phyloP scores from a whole-genome alignment of 2,797 vertebrate species.

The Neoniphon sammara region DNA sequence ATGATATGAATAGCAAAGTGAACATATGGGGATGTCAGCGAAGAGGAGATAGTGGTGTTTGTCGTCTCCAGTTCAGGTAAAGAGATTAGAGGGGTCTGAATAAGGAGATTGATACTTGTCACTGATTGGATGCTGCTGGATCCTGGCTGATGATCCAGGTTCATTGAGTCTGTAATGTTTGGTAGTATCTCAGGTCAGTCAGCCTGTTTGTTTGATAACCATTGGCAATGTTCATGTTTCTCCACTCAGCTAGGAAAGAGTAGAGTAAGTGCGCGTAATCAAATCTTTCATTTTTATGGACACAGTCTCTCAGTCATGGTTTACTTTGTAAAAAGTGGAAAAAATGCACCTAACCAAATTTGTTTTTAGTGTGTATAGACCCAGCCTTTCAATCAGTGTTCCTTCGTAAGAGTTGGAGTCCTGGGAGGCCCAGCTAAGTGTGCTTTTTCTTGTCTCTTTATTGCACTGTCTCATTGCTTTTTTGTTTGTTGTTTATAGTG shows the following conservation, averaged over 20 bases:
- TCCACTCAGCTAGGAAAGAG: neutral
- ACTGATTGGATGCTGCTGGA: slow-evolving; percentile 28
- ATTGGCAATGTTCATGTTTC: neutral
- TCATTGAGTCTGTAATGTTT: slow-evolving; percentile 10
- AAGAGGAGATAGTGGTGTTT: neutral
- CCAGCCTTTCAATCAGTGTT: neutral
- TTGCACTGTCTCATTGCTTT: too few species aligned
- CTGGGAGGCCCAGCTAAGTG: neutral
- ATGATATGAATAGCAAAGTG: slow-evolving; percentile 8
- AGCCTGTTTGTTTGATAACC: neutral
- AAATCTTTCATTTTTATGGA: neutral
- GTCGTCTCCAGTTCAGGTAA: slow-evolving; percentile 14
- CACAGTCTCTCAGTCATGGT: neutral
- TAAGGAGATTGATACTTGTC: slow-evolving; percentile 38
- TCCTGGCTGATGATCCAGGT: slow-evolving; percentile 1
- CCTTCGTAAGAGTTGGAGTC: neutral
- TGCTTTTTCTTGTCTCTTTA: too few species aligned
- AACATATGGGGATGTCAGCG: neutral
- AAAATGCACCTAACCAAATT: too few species aligned
- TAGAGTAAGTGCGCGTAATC: slow-evolving; percentile 13
- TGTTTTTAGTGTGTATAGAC: neutral
- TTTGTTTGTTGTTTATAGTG: too few species aligned
- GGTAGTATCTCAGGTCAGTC: neutral
- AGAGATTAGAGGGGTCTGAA: slow-evolving; percentile 44
- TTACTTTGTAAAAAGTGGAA: neutral